Evolutionary conservation across 1,140 invertebrate species (phyloP), one percentile per base, ranked within the genome.

Genomic region (Marisa cornuarietis): DNA sequence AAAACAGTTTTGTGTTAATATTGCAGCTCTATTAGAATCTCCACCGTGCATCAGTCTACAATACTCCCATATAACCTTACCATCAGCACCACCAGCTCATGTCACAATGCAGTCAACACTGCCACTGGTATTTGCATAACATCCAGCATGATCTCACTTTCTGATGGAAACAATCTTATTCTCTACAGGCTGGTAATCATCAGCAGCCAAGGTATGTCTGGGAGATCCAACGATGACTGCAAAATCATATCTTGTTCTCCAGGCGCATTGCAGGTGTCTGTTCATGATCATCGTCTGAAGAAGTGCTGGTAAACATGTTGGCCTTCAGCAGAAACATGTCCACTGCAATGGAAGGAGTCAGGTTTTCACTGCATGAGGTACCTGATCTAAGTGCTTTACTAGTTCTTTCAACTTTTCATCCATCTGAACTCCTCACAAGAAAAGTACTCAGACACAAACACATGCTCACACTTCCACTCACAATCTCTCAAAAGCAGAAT

Each of bases 281-380:
- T 26, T 77, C 63, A 49, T 54, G 63, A 22, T 82, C 81, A 24
- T 82, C 81, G 61, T 82, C 81, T n/a, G 81, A 82, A 20, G 81
- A 82, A 22, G 75, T 80, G 71, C 79, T 78, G 61, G 76, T 22
- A 49, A 82, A 82, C 81, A 82, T 82, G 52, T 76, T 82, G 24
- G 79, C 81, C n/a, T 82, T 82, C 69, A 76, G 79, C 68, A 78
- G 76, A 71, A 82, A 80, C 74, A 82, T 69, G 65, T 76, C 75
- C 69, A 80, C 81, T 82, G 75, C 26, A 79, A 78, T 16, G 58
- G 22, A 62, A n/a, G 18, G 24, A 24, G 24, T 14, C 54, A 9
- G 11, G 11, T 58, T 18, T 58, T 58, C 54, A 58, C 8, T 58
- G 54, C 54, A 58, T 6, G 11, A 58, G 31, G 11, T 58, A 58